These are phyloP conservation scores for Malthinus flaveolus DNA, from an alignment of 2,888 invertebrate genomes.

Conservation along the genomic window DNA sequence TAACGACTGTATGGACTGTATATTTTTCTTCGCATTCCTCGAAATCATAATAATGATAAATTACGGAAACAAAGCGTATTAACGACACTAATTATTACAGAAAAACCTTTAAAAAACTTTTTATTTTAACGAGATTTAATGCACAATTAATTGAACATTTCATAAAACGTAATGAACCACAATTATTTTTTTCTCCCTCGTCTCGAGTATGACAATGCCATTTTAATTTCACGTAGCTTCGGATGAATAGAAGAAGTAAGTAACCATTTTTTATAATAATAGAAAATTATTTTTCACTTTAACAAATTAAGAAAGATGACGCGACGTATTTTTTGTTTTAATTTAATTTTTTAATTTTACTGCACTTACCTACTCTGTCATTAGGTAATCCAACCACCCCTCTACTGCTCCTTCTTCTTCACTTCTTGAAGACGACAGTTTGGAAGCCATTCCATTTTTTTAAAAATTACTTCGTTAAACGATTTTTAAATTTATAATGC, in stretches of 20 bases:
- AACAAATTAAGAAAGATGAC: slow-evolving; percentile 4
- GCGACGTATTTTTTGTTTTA: slow-evolving; percentile 2
- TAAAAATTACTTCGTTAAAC: background rate
- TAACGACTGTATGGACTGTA: no score
- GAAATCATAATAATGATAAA: no score
- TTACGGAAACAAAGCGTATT: no score
- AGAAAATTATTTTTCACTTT: slow-evolving; percentile 7
- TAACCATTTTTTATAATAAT: background rate
- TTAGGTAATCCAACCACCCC: no score
- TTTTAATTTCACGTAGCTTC: background rate
- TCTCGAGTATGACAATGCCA: background rate
- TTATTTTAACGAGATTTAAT: slow-evolving; percentile 1
- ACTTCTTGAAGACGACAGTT: background rate
- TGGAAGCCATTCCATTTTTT: background rate
- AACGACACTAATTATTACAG: no score
- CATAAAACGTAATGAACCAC: background rate
- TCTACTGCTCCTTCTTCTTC: background rate
- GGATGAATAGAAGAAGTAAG: no score
- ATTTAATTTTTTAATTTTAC: background rate
- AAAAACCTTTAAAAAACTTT: background rate
- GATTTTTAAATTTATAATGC: background rate
- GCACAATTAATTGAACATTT: slow-evolving; percentile 2
- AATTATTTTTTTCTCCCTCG: background rate
- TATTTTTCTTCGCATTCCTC: no score
- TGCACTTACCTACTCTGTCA: background rate